phyloP scores from a whole-genome alignment of 2,797 vertebrate species.

The Sebastes alutus region DNA sequence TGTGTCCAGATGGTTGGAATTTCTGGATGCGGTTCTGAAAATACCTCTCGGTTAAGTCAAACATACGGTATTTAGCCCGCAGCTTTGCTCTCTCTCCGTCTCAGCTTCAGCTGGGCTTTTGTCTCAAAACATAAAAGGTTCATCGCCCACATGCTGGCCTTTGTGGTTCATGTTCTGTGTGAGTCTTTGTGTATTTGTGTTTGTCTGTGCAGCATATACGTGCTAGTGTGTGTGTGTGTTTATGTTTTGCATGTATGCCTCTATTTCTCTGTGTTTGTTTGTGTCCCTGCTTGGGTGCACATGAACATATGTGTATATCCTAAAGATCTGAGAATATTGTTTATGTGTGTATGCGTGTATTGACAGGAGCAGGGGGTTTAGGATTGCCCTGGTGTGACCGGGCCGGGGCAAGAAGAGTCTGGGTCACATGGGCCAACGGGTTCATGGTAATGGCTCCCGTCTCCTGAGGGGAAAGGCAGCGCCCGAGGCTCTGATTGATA shows the following conservation, averaged over 20 bases:
- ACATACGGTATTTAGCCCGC: conserved; percentile 71
- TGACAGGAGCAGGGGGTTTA: conserved; percentile 35
- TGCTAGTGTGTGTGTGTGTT: conserved; percentile 2
- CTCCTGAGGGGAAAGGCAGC: conserved; percentile 84
- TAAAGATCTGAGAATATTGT: conserved; percentile 24
- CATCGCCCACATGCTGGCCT: conserved; percentile 76
- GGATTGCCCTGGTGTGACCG: conserved; percentile 64
- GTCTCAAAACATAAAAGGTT: conserved; percentile 78
- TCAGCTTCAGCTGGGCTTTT: conserved; percentile 73
- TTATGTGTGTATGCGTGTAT: conserved; percentile 31
- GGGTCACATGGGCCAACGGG: conserved; percentile 83
- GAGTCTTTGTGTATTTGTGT: conserved; percentile 40
- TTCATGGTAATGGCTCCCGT: conserved; percentile 88
- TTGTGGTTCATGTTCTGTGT: conserved; percentile 67
- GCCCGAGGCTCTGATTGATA: conserved; percentile 92
- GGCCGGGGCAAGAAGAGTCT: conserved; percentile 69
- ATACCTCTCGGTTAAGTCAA: conserved; percentile 79
- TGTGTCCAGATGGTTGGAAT: conserved; percentile 79
- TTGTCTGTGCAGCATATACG: conserved; percentile 11
- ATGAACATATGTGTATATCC: conserved; percentile 46
- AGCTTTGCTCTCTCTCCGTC: conserved; percentile 57
- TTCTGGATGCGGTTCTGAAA: conserved; percentile 74
- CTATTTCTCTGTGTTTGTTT: conserved; percentile 30
- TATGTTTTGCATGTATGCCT: conserved; percentile 26
- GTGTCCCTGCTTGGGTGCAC: conserved; percentile 33